A percentile compares a stretch with the other conserved stretches of the same genome.
Conservation (phyloP, 23 tunicate species). For the Ascidia mentula region DNA sequence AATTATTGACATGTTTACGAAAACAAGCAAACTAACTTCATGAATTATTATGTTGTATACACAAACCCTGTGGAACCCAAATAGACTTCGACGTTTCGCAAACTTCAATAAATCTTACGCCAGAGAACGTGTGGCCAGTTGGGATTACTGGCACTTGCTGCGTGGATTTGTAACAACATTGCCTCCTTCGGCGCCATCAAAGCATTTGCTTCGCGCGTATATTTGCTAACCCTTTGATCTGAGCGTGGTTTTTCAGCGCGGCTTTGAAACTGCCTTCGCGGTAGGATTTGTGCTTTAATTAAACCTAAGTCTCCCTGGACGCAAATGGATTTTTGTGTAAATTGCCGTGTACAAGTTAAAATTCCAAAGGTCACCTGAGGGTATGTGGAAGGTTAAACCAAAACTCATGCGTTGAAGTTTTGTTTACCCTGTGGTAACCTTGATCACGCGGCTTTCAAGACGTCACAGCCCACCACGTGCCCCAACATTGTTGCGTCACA, state of each 20-base stretch:
- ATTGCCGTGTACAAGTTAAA: background rate
- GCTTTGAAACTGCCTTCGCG: no score
- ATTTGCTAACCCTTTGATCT: background rate
- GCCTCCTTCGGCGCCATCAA: slow-evolving; percentile 1
- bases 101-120: no score
- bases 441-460: background rate
- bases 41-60: no score
- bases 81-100: no score
- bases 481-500: background rate
- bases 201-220: background rate
- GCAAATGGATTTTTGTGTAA: background rate
- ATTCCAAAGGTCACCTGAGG: background rate
- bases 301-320: background rate
- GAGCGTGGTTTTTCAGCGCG: background rate
- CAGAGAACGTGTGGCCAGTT: background rate
- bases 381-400: background rate
- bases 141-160: slow-evolving; percentile 5
- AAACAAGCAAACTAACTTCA: no score
- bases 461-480: slow-evolving; percentile 7
- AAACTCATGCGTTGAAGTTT: background rate
- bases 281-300: background rate
- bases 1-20: no score
- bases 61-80: no score
- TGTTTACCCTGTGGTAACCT: background rate
- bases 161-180: slow-evolving; percentile 3